Percentiles rank a stretch among this genome's conserved stretches.
phyloP scores from a whole-genome alignment of 2,888 invertebrate species.

The Microctonus hyperodae region DNA sequence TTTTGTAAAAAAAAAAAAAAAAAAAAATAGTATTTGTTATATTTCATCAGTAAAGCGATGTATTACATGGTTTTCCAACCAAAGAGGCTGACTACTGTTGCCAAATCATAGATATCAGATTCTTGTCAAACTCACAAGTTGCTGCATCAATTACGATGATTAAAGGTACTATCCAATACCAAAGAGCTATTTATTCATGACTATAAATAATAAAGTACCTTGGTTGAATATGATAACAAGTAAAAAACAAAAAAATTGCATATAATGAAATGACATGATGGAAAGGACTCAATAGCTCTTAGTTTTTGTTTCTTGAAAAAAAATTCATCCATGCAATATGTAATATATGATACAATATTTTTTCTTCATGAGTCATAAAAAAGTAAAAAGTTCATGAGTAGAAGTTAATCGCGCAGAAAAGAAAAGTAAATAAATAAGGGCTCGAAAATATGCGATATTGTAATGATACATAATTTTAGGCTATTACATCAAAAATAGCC shows the following conservation, averaged over 20 bases:
- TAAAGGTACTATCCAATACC: slow-evolving; percentile 46
- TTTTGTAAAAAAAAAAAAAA: not conserved
- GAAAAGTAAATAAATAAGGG: slow-evolving; percentile 14
- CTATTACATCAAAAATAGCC: slow-evolving; percentile 57
- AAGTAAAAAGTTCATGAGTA: slow-evolving; percentile 29
- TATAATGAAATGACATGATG: slow-evolving; percentile 39
- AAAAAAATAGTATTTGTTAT: slow-evolving; percentile 17
- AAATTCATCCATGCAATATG: slow-evolving; percentile 48
- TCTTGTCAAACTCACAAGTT: slow-evolving; percentile 31
- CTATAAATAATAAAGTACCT: slow-evolving; percentile 40
- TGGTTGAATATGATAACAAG: slow-evolving; percentile 40
- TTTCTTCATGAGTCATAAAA: slow-evolving; percentile 49
- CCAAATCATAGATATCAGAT: slow-evolving; percentile 55
- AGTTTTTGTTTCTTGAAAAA: slow-evolving; percentile 38
- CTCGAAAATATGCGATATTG: slow-evolving; percentile 57
- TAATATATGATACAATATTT: slow-evolving; percentile 54
- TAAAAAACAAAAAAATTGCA: slow-evolving; percentile 13
- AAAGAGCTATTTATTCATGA: slow-evolving; percentile 48
- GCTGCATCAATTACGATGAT: slow-evolving; percentile 39
- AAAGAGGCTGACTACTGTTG: slow-evolving; percentile 63
- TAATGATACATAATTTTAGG: slow-evolving; percentile 57
- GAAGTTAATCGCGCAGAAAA: slow-evolving; percentile 24
- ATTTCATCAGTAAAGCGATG: slow-evolving; percentile 36
- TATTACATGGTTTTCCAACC: slow-evolving; percentile 43
- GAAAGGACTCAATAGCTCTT: slow-evolving; percentile 41